Conservation (phyloP, 2,797 vertebrate species). For the Bucorvus abyssinicus region DNA sequence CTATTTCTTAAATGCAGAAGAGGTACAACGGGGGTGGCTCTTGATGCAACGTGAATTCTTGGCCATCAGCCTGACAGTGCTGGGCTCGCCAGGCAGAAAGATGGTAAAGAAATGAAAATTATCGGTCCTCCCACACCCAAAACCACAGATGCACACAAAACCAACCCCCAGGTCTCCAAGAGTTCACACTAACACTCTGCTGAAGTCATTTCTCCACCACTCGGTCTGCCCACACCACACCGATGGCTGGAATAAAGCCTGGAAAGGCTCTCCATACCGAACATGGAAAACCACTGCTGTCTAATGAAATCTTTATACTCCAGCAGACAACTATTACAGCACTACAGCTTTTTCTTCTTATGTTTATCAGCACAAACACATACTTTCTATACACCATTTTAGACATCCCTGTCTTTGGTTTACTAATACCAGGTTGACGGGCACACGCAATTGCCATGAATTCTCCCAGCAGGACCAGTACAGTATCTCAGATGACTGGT, state of each 20-base stretch:
- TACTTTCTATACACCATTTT: background rate
- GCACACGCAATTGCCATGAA: fast-evolving
- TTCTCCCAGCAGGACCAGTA: background rate
- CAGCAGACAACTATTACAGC: background rate
- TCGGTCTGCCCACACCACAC: background rate
- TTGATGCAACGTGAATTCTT: background rate
- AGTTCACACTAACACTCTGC: background rate
- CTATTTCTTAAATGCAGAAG: background rate
- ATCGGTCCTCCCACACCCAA: background rate
- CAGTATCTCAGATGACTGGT: background rate
- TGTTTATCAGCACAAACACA: background rate
- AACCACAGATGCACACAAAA: background rate
- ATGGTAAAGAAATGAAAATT: background rate
- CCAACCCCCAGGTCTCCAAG: background rate
- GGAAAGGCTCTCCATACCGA: background rate
- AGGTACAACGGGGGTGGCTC: background rate
- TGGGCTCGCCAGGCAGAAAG: background rate
- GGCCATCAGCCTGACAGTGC: background rate
- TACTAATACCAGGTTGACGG: background rate
- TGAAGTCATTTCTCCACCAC: background rate
- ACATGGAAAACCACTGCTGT: background rate
- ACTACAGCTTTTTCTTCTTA: background rate
- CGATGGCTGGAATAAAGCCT: background rate
- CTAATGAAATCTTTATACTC: background rate
- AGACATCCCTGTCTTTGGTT: background rate